Evolutionary conservation across 2,888 invertebrate genomes (phyloP), one percentile per base, ranked within the genome.

Genomic region (Aleiodes alternator): DNA sequence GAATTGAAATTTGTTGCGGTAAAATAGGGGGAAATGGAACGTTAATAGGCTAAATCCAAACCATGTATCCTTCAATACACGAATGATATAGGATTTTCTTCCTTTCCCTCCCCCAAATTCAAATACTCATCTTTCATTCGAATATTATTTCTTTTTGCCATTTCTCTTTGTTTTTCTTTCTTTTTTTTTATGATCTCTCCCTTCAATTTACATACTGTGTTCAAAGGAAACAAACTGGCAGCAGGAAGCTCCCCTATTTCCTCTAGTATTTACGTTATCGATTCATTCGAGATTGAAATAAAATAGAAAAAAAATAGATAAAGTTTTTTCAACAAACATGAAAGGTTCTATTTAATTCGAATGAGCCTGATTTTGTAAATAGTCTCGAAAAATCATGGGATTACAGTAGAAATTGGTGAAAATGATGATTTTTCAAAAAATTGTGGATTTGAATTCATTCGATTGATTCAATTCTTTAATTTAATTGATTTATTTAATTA

Each of bases 171-270:
- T 23, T 23, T 2, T 43, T 43, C 43, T 43, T 12, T 34, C 12
- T 9, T 31, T 34, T 59, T 29, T n/a, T 14, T 14, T 4, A 51
- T n/a, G 1, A n/a, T 59, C 59, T 6, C 48, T 64, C 64, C 43
- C 64, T 43, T 64, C 64, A 64, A 64, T 64, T 64, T 64, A 48
- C 64, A 64, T 64, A 43, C 64, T 64, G 43, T 43, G 64, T 43
- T 64, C 64, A 64, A 64, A 64, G 64, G 64, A 64, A 48, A 64
- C 64, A 64, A 64, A 64, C 64, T 64, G 43, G 43, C 64, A 64
- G 16, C 48, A 48, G 64, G 43, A 64, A 64, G 43, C 48, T 64
- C 14, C 14, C 64, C 64, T 48, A 64, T 64, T 64, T 64, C 48
- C 64, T 43, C 14, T 14, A 11, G 64, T 64, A 43, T 64, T 64